phyloP scores from a whole-genome alignment of 2,888 invertebrate genomes.

The Notodonta dromedarius region DNA sequence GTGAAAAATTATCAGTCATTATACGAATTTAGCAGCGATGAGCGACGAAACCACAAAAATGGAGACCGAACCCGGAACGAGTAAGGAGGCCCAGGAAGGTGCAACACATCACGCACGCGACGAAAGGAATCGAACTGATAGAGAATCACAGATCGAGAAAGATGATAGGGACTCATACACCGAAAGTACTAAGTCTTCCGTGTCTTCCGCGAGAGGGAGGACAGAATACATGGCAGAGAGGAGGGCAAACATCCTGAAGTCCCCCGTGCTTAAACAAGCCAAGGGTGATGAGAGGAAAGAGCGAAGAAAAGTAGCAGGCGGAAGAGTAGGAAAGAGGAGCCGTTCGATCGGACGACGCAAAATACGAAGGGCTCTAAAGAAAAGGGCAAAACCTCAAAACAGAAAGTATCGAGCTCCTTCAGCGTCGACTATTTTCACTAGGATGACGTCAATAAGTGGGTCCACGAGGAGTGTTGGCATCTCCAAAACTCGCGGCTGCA shows the following conservation, averaged over 20 bases:
- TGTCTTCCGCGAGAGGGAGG: constrained; percentile 44
- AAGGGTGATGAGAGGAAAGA: constrained; percentile 38
- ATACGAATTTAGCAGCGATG: constrained; percentile 54
- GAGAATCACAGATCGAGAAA: constrained; percentile 12
- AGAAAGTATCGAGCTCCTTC: constrained; percentile 41
- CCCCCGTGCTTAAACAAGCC: constrained; percentile 22
- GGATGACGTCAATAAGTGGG: constrained; percentile 7
- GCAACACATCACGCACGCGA: constrained; percentile 34
- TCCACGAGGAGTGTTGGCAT: not conserved
- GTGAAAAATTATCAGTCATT: constrained; percentile 59
- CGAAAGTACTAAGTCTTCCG: constrained; percentile 37
- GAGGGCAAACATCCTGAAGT: constrained; percentile 31
- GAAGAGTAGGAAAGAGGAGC: constrained; percentile 51
- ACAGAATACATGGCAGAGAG: constrained; percentile 37
- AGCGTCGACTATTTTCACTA: constrained; percentile 50
- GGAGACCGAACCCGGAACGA: constrained; percentile 44
- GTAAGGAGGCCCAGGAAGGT: constrained; percentile 46
- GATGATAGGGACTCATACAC: constrained; percentile 23
- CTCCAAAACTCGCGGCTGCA: constrained; percentile 38
- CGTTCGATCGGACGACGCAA: constrained; percentile 32
- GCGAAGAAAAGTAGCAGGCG: constrained; percentile 21
- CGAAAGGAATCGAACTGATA: constrained; percentile 33
- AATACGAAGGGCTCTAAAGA: constrained; percentile 33
- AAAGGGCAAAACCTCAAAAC: constrained; percentile 30
- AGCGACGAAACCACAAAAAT: constrained; percentile 51